A percentile compares a stretch with the other conserved stretches of the same genome.
phyloP scores from a whole-genome alignment of 2,888 invertebrate species.

The Baronia brevicornis region DNA sequence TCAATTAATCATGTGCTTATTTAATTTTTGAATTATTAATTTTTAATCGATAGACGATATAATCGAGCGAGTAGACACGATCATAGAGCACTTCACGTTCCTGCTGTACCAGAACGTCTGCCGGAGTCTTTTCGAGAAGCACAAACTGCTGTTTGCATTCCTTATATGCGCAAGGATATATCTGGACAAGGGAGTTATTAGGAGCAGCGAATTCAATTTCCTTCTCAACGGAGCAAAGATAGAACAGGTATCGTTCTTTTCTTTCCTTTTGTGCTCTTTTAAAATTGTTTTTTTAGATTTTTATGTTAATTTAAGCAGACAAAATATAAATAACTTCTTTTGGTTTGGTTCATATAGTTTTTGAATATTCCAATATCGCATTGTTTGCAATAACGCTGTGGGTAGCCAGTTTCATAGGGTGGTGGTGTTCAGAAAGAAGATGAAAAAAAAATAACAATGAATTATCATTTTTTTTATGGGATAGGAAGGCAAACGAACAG shows the following conservation, averaged over 20 bases:
- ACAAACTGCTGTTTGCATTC: conserved; percentile 91
- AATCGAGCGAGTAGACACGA: conserved; percentile 82
- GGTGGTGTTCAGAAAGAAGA: too few species aligned
- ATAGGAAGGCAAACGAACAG: too few species aligned
- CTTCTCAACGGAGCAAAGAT: conserved; percentile 84
- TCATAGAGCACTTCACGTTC: conserved; percentile 88
- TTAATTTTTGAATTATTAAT: too few species aligned
- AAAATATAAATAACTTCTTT: too few species aligned
- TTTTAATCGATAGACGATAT: conserved; percentile 75
- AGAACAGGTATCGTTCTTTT: conserved; percentile 46
- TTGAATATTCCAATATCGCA: too few species aligned
- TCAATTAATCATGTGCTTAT: too few species aligned
- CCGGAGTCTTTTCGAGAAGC: conserved; percentile 90
- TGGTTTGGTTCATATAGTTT: too few species aligned
- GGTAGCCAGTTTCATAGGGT: too few species aligned
- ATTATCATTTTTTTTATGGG: too few species aligned
- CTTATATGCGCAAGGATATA: conserved; percentile 81
- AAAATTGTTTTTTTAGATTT: neutral
- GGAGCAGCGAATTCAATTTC: conserved; percentile 82
- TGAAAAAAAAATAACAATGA: too few species aligned
- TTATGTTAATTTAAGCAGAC: too few species aligned
- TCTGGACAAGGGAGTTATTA: conserved; percentile 76
- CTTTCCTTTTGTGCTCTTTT: neutral
- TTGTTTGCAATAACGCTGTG: too few species aligned
- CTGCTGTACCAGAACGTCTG: conserved; percentile 91